Evolutionary conservation across 1,140 invertebrate species (phyloP), one percentile per base, ranked within the genome.

Genomic region (Lerema accius): DNA sequence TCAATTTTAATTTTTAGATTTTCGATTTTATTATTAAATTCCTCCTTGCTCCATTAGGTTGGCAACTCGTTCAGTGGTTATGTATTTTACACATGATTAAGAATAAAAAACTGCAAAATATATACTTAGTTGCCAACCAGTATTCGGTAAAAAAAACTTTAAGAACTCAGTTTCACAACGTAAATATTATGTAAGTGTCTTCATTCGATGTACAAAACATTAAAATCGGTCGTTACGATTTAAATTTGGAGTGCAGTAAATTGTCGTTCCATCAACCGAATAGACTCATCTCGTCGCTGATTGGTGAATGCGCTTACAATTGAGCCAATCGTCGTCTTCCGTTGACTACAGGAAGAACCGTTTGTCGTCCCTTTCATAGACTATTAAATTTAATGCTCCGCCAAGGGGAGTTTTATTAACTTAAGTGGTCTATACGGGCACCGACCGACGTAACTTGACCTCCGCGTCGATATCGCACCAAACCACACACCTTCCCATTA

Each of bases 321-420:
- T 90, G 82, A 76, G 69, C 84, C 87, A 89, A 90, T 90, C 82
- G 83, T 40, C 78, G 79, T 87, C 85, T 90, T 90, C 87, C 87
- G 84, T 82, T 80, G 67, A 56, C 71, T 63, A 82, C 87, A 90
- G 87, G 87, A 90, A 88, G 84, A 65, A 73, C 71, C 79, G 73
- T 82, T 83, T 85, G 74, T 69, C 70, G 75, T 78, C 78, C 85
- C 84, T 89, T 86, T 84, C 86, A 89, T 82, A 86, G 74, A 78
- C 80, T 80, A 84, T 86, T 88, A 86, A 86, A 87, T 86, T 82
- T 85, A 84, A 84, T 88, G 80, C 67, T n/a, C 78, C 83, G 80
- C 67, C 78, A 80, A 87, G 85, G 87, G 87, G 87, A 87, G 60
- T 80, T 84, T 86, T 86, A 88, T 89, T 86, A 82, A 82, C 76